Evolutionary conservation across 2,888 invertebrate species (phyloP).

Genomic region (Helleia helle): DNA sequence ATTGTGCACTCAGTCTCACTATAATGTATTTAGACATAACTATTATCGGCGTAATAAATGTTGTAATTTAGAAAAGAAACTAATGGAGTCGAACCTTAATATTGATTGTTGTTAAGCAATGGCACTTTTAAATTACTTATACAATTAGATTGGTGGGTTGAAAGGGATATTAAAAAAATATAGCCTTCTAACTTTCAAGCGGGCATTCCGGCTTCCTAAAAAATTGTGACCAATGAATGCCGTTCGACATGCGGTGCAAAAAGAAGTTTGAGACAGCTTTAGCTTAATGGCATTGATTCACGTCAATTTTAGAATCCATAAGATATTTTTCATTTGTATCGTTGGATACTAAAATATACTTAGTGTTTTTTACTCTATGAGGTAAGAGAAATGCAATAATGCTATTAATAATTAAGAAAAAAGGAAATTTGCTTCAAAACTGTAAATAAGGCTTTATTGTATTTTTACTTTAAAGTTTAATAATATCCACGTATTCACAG

Average conservation of each 20-base stretch:
- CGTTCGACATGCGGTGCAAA: neutral
- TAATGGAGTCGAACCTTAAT: neutral
- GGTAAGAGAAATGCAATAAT: too few species aligned
- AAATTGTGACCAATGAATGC: neutral
- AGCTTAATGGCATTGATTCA: neutral
- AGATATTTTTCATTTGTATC: too few species aligned
- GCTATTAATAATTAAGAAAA: too few species aligned
- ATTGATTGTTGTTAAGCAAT: neutral
- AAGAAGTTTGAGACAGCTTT: neutral
- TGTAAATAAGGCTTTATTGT: too few species aligned
- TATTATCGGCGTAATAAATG: constrained; percentile 6
- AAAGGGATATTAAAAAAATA: neutral
- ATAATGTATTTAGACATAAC: constrained; percentile 4
- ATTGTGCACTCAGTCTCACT: neutral
- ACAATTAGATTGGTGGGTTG: neutral
- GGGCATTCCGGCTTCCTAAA: neutral
- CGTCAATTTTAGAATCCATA: too few species aligned
- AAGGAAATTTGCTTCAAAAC: too few species aligned
- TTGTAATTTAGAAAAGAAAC: neutral
- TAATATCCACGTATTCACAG: too few species aligned
- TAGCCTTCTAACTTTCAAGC: neutral
- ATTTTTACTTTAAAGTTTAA: too few species aligned
- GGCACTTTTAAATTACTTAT: constrained; percentile 4
- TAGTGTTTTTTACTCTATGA: too few species aligned
- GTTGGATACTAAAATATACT: too few species aligned